phyloP scores from a whole-genome alignment of 2,113 vertebrate species.

The Todiramphus saurophagus region DNA sequence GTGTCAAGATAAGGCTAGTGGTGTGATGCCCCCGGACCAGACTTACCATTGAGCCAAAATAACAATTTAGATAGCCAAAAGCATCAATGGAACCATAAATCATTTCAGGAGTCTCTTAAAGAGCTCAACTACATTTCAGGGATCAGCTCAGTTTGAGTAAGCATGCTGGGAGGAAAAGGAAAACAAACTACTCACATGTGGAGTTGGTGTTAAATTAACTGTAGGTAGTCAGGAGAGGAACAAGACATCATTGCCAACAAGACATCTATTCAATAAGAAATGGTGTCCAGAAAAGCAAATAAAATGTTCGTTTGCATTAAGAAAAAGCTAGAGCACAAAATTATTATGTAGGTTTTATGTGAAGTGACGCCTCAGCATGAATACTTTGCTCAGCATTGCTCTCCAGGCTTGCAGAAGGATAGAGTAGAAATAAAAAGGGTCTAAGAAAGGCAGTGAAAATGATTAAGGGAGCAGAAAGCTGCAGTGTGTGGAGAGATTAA shows the following conservation, averaged over 20 bases:
- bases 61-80: background rate
- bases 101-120: background rate
- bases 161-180: background rate
- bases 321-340: background rate
- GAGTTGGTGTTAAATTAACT: background rate
- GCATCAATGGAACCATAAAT: background rate
- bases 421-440: background rate
- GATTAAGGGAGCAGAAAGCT: slow-evolving; percentile 10
- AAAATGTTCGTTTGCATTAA: background rate
- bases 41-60: background rate
- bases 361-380: background rate
- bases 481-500: background rate
- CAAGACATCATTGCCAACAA: background rate
- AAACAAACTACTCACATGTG: background rate
- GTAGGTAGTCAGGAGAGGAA: background rate
- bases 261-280: background rate
- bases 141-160: background rate
- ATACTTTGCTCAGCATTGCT: background rate
- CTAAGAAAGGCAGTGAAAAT: slow-evolving; percentile 9
- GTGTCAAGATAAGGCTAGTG: background rate
- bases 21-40: background rate
- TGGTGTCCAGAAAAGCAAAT: background rate
- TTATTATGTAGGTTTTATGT: background rate
- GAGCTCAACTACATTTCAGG: background rate
- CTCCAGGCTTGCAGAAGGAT: background rate